phyloP scores from a whole-genome alignment of 2,113 vertebrate genomes.

The Thunnus thynnus region DNA sequence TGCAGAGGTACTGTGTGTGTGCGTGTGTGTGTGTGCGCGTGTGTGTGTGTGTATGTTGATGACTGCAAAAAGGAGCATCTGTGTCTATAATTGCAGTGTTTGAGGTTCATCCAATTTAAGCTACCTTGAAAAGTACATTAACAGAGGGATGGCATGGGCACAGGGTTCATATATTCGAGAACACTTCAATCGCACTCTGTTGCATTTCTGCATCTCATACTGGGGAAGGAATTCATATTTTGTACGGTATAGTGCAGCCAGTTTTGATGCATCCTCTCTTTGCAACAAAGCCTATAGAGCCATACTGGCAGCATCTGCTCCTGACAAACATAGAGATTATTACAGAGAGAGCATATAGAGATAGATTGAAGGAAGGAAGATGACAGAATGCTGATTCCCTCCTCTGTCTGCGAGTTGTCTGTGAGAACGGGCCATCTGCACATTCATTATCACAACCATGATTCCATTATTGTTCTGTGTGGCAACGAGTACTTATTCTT shows the following conservation, averaged over 20 bases:
- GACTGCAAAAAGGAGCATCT: constrained; percentile 39
- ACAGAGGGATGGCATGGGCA: background rate
- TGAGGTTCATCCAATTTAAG: constrained; percentile 63
- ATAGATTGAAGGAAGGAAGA: constrained; percentile 60
- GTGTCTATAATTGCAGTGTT: constrained; percentile 66
- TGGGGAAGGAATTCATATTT: background rate
- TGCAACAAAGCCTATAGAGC: constrained; percentile 35
- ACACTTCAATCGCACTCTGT: constrained; percentile 1
- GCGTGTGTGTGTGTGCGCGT: constrained; percentile 11
- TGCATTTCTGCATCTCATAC: constrained; percentile 23
- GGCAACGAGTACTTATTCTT: constrained; percentile 76
- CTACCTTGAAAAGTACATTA: constrained; percentile 62
- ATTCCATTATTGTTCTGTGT: constrained; percentile 79
- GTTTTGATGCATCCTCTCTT: constrained; percentile 38
- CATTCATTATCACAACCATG: constrained; percentile 77
- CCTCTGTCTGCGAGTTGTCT: constrained; percentile 74
- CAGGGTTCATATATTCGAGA: constrained; percentile 34
- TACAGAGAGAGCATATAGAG: constrained; percentile 40
- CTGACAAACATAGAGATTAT: constrained; percentile 49
- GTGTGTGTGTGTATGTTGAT: background rate
- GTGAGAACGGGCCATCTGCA: constrained; percentile 79
- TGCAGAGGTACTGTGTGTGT: constrained; percentile 24
- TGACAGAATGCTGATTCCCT: constrained; percentile 68
- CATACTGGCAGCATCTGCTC: constrained; percentile 60
- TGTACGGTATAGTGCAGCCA: constrained; percentile 1